Evolutionary conservation across 2,888 invertebrate species (phyloP), one percentile per base, ranked within the genome.

Genomic region (Drosophila diplacantha): DNA sequence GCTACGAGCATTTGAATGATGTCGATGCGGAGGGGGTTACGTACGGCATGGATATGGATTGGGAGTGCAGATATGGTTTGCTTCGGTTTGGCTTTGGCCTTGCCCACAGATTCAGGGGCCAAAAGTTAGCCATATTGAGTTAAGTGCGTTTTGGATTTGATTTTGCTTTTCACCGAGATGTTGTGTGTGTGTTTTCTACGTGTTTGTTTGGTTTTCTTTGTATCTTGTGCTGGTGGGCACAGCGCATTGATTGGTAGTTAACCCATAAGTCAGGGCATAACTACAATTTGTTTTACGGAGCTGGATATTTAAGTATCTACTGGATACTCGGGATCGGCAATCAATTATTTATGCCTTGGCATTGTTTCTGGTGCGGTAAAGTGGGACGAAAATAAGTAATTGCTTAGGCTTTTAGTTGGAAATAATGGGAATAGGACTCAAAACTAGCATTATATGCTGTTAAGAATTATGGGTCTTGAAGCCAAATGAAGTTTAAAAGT

Each of bases 1-100:
- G 81, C 74, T 52, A 35, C 69, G 51, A 59, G 41, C 74, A 72
- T 78, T 78, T 78, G 83, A 83, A 78, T 83, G 81, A 83, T 78
- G 78, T 77, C 72, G 71, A 79, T 51, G 53, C 43, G 20, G 16
- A 6, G 32, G 32, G 20, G 9, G 14, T 5, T 39, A 39, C 12
- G 26, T 24, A 20, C n/a, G n/a, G n/a, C n/a, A 20, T 38, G 35
- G 16, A 16, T 44, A 31, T 31, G 9, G 34, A n/a, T 24, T n/a
- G 32, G 31, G 32, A 32, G 22, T 8, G 9, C 34, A 43, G 39
- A 54, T 53, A 29, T 20, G 53, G 54, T 37, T 37, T n/a, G 26
- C 18, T 44, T 24, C 24, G 18, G 29, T 29, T 29, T 44, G 44
- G 8, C 44, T 44, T 29, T 44, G 44, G 29, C 29, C 14, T 29